Evolutionary conservation across 2,888 invertebrate species (phyloP).

Genomic region (Belgica antarctica): DNA sequence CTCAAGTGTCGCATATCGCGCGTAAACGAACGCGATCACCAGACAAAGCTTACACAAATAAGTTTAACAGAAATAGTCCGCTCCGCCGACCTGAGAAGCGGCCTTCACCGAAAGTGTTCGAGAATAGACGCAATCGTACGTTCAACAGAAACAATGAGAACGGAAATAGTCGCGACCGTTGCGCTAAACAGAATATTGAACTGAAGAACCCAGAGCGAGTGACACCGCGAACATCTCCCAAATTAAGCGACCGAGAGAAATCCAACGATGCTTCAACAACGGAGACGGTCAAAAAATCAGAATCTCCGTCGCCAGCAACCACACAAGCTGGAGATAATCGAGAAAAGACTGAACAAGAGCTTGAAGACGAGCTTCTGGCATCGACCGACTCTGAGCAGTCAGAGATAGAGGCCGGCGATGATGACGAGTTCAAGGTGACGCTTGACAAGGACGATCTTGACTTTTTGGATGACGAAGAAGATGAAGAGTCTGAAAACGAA

Average conservation of each 20-base stretch:
- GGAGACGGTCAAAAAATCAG: not conserved
- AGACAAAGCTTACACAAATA: not conserved
- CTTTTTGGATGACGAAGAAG: slow-evolving; percentile 47
- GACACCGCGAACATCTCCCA: not conserved
- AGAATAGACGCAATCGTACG: not conserved
- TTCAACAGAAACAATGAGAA: not conserved
- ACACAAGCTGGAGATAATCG: not conserved
- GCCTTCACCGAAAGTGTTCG: not conserved
- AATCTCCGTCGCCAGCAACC: not conserved
- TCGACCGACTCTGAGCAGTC: slow-evolving; percentile 28
- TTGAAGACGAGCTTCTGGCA: slow-evolving; percentile 44
- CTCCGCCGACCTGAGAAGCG: not conserved
- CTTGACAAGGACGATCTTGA: slow-evolving; percentile 47
- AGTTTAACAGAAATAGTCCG: not conserved
- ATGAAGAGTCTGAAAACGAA: slow-evolving; percentile 48
- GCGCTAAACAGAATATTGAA: not conserved
- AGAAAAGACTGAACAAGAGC: slow-evolving; percentile 42
- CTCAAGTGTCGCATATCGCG: not conserved
- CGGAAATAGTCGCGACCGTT: not conserved
- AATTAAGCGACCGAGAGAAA: not conserved
- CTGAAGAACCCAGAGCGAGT: not conserved
- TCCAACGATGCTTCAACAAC: not conserved
- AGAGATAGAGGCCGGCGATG: slow-evolving; percentile 40
- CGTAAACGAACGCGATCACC: slow-evolving; percentile 2
- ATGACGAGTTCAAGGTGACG: slow-evolving; percentile 44